Evolutionary conservation across 2,113 vertebrate species (phyloP).

Genomic region (Desmodus rotundus): DNA sequence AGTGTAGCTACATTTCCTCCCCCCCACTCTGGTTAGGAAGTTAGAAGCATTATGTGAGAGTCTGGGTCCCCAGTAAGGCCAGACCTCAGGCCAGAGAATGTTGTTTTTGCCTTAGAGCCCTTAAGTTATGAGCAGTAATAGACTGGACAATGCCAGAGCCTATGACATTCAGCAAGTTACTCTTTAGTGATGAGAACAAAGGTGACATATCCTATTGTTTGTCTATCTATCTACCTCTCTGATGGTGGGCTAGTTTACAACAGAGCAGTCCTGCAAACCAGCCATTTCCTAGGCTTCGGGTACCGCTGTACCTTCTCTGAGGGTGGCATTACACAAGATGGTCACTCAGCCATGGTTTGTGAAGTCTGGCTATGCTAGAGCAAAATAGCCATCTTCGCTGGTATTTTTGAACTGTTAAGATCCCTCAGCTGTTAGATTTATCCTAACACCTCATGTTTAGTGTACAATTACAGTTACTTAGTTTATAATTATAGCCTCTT

Average conservation of each 20-base stretch:
- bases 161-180: neutral
- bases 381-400: neutral
- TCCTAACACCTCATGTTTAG: neutral
- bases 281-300: neutral
- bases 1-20: neutral
- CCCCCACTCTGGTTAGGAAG: neutral
- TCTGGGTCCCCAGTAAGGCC: neutral
- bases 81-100: neutral
- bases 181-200: neutral
- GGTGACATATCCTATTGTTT: neutral
- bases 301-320: neutral
- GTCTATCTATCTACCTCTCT: neutral
- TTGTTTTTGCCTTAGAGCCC: neutral
- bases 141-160: neutral
- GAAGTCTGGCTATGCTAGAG: neutral
- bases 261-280: neutral
- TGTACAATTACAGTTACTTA: neutral
- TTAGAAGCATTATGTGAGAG: neutral
- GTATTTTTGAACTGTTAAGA: neutral
- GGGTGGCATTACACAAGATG: neutral
- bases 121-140: neutral
- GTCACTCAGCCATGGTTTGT: neutral
- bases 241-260: neutral
- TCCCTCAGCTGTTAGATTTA: neutral
- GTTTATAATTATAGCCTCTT: neutral